These are phyloP conservation scores for Neolamprologus tretocephalus DNA, from an alignment of 2,113 vertebrate genomes.

Conservation along the genomic window DNA sequence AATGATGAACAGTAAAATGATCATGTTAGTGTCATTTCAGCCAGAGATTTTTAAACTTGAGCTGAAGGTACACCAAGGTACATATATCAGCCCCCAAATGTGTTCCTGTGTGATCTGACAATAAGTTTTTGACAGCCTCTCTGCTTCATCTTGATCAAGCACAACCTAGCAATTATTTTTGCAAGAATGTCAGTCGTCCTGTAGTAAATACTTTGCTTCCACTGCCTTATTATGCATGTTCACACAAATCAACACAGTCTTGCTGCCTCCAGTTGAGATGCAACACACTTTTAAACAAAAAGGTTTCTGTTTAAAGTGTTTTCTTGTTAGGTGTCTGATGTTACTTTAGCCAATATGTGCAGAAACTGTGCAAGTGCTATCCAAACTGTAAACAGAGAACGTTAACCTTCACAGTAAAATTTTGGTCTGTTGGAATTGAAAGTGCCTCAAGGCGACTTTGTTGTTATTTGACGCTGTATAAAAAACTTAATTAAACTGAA, in stretches of 20 bases:
- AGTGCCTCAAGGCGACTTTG: neutral
- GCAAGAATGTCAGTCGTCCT: neutral
- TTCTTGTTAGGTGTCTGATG: neutral
- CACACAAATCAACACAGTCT: neutral
- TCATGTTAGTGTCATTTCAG: neutral
- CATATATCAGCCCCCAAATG: neutral
- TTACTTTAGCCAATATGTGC: neutral
- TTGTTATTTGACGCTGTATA: neutral
- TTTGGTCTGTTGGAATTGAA: neutral
- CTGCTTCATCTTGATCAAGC: neutral
- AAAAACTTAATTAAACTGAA: neutral
- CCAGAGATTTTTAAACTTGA: neutral
- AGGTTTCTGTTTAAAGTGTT: neutral
- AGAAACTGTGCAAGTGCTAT: neutral
- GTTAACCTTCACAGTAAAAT: neutral
- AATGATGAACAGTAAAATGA: neutral
- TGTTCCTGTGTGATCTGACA: neutral
- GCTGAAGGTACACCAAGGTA: neutral
- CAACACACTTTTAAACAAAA: neutral
- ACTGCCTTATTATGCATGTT: neutral
- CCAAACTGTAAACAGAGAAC: neutral
- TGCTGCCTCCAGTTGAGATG: neutral
- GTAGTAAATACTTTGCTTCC: neutral
- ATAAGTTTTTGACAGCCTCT: neutral
- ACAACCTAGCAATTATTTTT: neutral